Evolutionary conservation across 2,797 vertebrate genomes (phyloP).

Genomic region (Malurus leucopterus): DNA sequence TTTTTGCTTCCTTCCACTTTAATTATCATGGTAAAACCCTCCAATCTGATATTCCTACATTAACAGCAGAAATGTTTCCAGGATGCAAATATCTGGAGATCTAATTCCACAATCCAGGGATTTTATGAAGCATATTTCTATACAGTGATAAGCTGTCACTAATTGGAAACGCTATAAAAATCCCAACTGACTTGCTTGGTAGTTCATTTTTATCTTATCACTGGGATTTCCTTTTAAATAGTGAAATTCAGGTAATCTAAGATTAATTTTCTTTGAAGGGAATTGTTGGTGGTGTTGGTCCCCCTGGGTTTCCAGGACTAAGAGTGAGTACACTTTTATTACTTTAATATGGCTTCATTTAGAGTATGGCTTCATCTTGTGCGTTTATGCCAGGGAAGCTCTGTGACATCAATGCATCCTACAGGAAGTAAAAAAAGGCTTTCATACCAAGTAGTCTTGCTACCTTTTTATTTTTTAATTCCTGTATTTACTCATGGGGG

Average conservation of each 20-base stretch:
- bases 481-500: not conserved
- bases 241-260: not conserved
- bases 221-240: not conserved
- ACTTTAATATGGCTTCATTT: not conserved
- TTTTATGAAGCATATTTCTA: not conserved
- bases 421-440: not conserved
- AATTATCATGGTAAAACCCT: not conserved
- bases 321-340: constrained; percentile 80
- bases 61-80: not conserved
- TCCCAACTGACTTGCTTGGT: not conserved
- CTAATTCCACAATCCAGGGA: not conserved
- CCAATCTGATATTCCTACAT: not conserved
- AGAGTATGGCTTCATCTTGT: not conserved
- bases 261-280: constrained; percentile 77
- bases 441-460: not conserved
- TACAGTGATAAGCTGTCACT: not conserved
- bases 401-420: not conserved
- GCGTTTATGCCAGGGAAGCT: not conserved
- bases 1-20: not conserved
- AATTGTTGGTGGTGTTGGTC: constrained; percentile 84
- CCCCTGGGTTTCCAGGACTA: constrained; percentile 89
- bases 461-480: not conserved
- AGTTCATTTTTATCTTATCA: not conserved
- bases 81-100: not conserved
- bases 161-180: not conserved